phyloP scores from a whole-genome alignment of 2,113 vertebrate genomes.

The Crotophaga sulcirostris region DNA sequence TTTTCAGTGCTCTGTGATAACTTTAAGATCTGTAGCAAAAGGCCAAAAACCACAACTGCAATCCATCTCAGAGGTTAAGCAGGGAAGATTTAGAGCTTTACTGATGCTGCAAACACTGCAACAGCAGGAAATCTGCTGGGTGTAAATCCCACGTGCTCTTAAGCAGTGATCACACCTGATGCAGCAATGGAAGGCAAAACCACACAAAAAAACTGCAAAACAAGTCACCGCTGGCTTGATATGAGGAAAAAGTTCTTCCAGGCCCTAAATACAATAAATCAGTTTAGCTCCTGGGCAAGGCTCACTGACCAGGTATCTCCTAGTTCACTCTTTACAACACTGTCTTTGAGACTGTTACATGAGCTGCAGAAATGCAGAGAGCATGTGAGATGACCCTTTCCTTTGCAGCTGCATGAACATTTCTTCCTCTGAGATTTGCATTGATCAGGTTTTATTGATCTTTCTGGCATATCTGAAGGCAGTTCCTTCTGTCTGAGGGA shows the following conservation, averaged over 20 bases:
- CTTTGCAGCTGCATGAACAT: neutral
- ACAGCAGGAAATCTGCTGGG: neutral
- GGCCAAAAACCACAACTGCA: neutral
- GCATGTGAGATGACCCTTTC: neutral
- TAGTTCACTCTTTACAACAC: neutral
- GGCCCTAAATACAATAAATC: neutral
- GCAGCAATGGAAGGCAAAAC: neutral
- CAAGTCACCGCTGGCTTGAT: neutral
- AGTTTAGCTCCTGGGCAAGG: neutral
- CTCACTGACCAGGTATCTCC: neutral
- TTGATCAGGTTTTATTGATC: constrained; percentile 7
- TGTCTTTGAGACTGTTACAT: neutral
- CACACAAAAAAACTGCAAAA: neutral
- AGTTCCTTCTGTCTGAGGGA: neutral
- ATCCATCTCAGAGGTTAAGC: neutral
- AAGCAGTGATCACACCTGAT: neutral
- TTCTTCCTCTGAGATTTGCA: constrained; percentile 6
- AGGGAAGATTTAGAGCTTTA: neutral
- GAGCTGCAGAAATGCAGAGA: neutral
- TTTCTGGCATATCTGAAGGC: neutral
- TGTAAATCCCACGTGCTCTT: neutral
- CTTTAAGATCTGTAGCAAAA: neutral
- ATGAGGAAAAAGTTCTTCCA: accelerated
- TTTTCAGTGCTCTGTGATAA: accelerated
- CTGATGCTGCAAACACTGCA: neutral